Conservation (phyloP, 2,888 invertebrate genomes). For the Euplagia quadripunctaria region DNA sequence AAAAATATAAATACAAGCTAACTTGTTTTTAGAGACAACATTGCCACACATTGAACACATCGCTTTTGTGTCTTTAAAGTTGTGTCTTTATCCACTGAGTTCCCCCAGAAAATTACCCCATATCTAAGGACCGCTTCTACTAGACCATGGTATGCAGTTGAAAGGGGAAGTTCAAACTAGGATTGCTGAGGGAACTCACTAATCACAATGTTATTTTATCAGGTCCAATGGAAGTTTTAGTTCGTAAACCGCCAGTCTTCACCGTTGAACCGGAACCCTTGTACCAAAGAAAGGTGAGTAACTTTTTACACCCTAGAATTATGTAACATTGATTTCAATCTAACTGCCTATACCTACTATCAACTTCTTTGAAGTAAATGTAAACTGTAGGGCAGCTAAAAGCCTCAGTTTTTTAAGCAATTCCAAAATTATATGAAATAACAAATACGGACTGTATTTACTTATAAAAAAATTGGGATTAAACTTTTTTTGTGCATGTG, state of each 20-base stretch:
- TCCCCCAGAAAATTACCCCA: no score
- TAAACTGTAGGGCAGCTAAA: background rate
- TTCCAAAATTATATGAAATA: background rate
- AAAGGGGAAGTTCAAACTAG: no score
- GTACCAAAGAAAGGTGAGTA: slow-evolving; percentile 93
- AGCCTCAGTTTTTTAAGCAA: background rate
- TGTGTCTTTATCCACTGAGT: no score
- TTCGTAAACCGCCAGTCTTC: slow-evolving; percentile 97
- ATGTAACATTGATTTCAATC: background rate
- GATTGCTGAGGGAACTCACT: background rate
- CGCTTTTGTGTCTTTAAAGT: no score
- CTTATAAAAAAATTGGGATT: background rate
- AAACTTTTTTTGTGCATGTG: no score
- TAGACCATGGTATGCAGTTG: no score
- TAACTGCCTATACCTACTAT: background rate
- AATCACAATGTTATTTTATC: slow-evolving; percentile 30
- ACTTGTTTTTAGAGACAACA: no score
- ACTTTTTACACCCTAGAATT: background rate
- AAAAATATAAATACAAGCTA: no score
- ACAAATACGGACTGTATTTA: background rate
- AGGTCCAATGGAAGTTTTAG: slow-evolving; percentile 93
- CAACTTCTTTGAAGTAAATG: no score
- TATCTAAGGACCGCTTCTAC: no score
- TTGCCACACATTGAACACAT: no score
- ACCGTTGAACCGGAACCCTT: slow-evolving; percentile 95